Percentiles rank a stretch among this genome's conserved stretches.
phyloP scores from a whole-genome alignment of 2,797 vertebrate genomes.

The Crossoptilon crossoptilon region DNA sequence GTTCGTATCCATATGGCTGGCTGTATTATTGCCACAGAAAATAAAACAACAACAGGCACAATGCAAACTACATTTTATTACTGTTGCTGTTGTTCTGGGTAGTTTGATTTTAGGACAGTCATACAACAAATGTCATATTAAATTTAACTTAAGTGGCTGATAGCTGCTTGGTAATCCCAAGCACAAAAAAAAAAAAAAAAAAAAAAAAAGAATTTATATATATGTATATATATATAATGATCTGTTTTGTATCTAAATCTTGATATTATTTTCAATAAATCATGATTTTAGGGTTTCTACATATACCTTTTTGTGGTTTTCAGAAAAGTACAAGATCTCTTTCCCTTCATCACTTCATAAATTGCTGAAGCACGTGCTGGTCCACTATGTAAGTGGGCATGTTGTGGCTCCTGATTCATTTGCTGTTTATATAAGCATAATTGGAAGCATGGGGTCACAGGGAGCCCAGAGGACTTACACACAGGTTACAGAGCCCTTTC shows the following conservation, averaged over 20 bases:
- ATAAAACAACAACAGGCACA: slow-evolving; percentile 60
- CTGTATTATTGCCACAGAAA: slow-evolving; percentile 52
- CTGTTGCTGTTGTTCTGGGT: slow-evolving; percentile 18
- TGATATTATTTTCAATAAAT: not conserved
- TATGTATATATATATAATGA: not conserved
- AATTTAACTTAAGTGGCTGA: not conserved
- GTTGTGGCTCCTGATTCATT: not conserved
- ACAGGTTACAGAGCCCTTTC: not conserved
- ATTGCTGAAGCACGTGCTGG: rapidly evolving
- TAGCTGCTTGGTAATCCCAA: not conserved
- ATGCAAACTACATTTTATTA: not conserved
- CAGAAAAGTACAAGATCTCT: not conserved
- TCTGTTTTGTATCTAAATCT: not conserved
- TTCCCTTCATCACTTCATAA: not conserved
- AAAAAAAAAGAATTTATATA: not conserved
- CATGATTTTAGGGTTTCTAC: not conserved
- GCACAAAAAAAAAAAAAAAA: not conserved
- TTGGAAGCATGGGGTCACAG: not conserved
- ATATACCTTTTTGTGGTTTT: not conserved
- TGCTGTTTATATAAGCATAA: not conserved
- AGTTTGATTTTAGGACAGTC: slow-evolving; percentile 44
- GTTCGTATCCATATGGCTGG: slow-evolving; percentile 64
- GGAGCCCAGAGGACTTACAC: not conserved
- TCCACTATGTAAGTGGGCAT: rapidly evolving
- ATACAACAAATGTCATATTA: not conserved